Percentiles rank a stretch among this genome's conserved stretches.
phyloP scores from a whole-genome alignment of 2,888 invertebrate genomes.

The Megamerina dolium region DNA sequence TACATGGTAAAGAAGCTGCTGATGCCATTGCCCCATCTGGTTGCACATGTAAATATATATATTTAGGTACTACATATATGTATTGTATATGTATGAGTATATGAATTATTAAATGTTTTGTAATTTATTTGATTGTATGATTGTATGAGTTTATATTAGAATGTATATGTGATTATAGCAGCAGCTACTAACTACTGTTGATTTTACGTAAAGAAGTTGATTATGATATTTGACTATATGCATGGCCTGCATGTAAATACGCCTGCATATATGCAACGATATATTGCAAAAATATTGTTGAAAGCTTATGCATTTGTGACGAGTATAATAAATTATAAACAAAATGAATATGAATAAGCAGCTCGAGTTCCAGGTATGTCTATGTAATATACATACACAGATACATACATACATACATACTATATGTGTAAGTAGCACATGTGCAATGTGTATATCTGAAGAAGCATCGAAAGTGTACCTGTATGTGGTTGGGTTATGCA shows the following conservation, averaged over 20 bases:
- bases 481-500: background rate
- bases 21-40: background rate
- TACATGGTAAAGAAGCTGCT: too few species aligned
- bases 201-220: background rate
- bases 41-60: background rate
- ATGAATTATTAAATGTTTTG: constrained; percentile 1
- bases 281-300: background rate
- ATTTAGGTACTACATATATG: too few species aligned
- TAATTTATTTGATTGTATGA: constrained; percentile 3
- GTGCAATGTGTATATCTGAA: too few species aligned
- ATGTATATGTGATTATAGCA: constrained; percentile 7
- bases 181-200: background rate
- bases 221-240: background rate
- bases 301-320: background rate
- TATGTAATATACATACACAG: background rate
- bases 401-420: background rate
- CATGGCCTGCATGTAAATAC: background rate
- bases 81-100: too few species aligned
- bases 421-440: too few species aligned
- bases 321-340: background rate
- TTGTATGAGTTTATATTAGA: constrained; percentile 2
- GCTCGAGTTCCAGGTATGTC: background rate
- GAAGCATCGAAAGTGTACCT: too few species aligned
- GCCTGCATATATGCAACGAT: background rate
- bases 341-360: background rate